Evolutionary conservation across 2,797 vertebrate genomes (phyloP).

Genomic region (Bovichtus variegatus): DNA sequence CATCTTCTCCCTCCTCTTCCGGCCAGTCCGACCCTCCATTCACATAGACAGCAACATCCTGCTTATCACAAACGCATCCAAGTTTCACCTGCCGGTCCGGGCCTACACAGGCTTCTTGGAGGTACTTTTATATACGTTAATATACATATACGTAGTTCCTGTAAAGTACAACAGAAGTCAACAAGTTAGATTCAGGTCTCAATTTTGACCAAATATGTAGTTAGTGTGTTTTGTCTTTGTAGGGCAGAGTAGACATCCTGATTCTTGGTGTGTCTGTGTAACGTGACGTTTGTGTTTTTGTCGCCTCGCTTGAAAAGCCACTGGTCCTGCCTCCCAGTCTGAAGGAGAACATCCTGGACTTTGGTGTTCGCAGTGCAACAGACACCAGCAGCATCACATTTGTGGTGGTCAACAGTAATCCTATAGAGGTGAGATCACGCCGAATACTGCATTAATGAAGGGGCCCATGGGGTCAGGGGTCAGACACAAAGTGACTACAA

Average conservation of each 20-base stretch:
- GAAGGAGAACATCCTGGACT: constrained; percentile 93
- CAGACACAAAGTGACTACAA: too few species aligned
- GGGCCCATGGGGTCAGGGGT: too few species aligned
- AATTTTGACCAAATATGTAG: too few species aligned
- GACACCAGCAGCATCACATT: constrained; percentile 94
- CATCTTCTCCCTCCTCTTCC: constrained; percentile 95
- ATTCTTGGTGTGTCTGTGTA: not conserved
- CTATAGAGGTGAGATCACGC: constrained; percentile 92
- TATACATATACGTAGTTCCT: too few species aligned
- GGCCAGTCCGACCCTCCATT: constrained; percentile 93
- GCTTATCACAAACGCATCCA: constrained; percentile 97
- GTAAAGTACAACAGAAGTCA: too few species aligned
- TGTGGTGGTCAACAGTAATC: constrained; percentile 96
- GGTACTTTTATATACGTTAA: constrained; percentile 82
- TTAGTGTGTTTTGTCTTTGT: not conserved
- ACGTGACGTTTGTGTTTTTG: not conserved
- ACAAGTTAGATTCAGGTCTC: too few species aligned
- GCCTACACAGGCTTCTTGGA: constrained; percentile 98
- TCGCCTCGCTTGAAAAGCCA: constrained; percentile 82
- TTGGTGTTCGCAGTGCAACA: constrained; percentile 94
- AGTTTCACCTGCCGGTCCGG: constrained; percentile 96
- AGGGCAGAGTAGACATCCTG: not conserved
- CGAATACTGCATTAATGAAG: not conserved
- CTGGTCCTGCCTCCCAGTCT: constrained; percentile 92
- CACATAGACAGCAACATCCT: constrained; percentile 98